Evolutionary conservation across 2,888 invertebrate genomes (phyloP).

Genomic region (Nysson spinosus): DNA sequence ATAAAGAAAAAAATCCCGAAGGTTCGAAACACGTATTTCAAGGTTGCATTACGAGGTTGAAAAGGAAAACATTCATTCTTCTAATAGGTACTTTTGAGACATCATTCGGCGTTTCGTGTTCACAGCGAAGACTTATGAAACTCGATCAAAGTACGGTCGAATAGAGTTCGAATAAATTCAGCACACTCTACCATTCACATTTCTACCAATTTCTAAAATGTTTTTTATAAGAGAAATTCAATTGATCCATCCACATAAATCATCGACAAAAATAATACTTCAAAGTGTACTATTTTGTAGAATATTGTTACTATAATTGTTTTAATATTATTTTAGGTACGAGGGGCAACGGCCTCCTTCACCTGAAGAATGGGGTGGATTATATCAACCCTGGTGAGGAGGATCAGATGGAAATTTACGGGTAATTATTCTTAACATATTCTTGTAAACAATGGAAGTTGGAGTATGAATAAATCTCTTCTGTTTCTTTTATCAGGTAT

Average conservation of each 20-base stretch:
- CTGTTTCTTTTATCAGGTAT: constrained; percentile 80
- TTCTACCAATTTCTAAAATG: too few species aligned
- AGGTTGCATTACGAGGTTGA: neutral
- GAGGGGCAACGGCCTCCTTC: constrained; percentile 71
- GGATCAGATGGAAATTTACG: constrained; percentile 80
- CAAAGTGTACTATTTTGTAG: neutral
- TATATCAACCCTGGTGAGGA: constrained; percentile 80
- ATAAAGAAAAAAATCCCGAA: neutral
- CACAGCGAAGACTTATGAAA: neutral
- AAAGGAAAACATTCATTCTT: neutral
- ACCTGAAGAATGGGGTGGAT: constrained; percentile 75
- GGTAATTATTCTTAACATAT: too few species aligned
- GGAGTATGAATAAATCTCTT: constrained; percentile 8
- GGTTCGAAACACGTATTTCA: neutral
- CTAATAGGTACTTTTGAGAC: too few species aligned
- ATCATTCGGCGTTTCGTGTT: too few species aligned
- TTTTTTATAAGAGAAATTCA: too few species aligned
- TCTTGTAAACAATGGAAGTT: neutral
- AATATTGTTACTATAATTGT: neutral
- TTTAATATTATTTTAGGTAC: constrained; percentile 63
- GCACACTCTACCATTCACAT: too few species aligned
- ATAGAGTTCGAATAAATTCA: too few species aligned
- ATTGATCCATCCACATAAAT: too few species aligned
- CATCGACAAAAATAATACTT: too few species aligned
- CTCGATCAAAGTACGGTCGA: neutral